phyloP scores from a whole-genome alignment of 2,888 invertebrate genomes.

The Callyntrura guangdongensis region DNA sequence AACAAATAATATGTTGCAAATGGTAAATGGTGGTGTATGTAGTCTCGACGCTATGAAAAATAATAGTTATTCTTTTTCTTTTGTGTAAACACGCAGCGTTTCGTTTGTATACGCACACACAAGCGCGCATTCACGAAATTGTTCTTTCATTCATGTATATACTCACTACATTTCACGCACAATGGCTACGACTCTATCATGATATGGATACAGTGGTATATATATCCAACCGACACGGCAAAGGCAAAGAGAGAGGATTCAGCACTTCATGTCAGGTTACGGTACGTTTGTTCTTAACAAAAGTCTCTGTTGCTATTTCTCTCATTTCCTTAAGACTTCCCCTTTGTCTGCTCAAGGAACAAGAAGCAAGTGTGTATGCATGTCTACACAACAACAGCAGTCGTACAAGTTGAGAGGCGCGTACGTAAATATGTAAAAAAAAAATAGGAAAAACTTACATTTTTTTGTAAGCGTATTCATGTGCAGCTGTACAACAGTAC shows the following conservation, averaged over 20 bases:
- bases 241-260: constrained; percentile 9
- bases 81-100: constrained; percentile 39
- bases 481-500: constrained; percentile 16
- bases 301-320: constrained; percentile 65
- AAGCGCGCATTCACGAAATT: constrained; percentile 25
- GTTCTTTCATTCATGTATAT: constrained; percentile 38
- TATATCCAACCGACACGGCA: constrained; percentile 16
- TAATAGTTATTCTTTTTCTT: constrained; percentile 42
- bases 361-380: not conserved
- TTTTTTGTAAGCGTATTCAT: not conserved
- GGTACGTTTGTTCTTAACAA: constrained; percentile 80
- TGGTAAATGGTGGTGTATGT: constrained; percentile 22
- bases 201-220: constrained; percentile 9
- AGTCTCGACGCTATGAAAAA: constrained; percentile 46
- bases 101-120: constrained; percentile 36
- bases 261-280: constrained; percentile 74
- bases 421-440: constrained; percentile 42
- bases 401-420: too few species aligned
- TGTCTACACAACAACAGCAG: not conserved
- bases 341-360: constrained; percentile 48
- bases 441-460: constrained; percentile 52
- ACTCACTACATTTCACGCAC: constrained; percentile 59
- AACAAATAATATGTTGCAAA: constrained; percentile 26
- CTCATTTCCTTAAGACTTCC: constrained; percentile 67
- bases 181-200: constrained; percentile 1